Percentiles rank a stretch among this genome's conserved stretches.
phyloP scores from a whole-genome alignment of 2,888 invertebrate genomes.

The Epistrophella euchroma region DNA sequence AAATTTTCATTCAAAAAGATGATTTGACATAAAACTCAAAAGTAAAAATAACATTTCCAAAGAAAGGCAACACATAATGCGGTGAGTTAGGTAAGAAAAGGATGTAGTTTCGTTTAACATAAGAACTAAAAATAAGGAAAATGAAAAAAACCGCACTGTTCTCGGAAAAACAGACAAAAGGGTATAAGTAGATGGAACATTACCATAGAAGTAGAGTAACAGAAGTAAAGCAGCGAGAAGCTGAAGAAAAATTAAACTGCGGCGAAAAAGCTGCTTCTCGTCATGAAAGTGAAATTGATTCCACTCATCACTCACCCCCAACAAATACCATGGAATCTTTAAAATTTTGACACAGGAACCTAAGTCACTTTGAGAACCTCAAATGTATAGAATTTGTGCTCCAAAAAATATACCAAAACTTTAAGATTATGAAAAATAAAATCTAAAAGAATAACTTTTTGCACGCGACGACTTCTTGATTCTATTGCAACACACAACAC shows the following conservation, averaged over 20 bases:
- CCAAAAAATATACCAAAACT: conserved; percentile 3
- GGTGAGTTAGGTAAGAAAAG: not conserved
- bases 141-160: conserved; percentile 39
- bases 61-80: conserved; percentile 34
- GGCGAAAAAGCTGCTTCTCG: conserved; percentile 33
- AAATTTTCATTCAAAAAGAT: too few species aligned
- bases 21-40: not conserved
- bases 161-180: not conserved
- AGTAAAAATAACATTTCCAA: not conserved
- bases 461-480: conserved; percentile 69
- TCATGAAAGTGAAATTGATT: conserved; percentile 71
- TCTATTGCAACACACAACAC: conserved; percentile 55
- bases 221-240: conserved; percentile 22
- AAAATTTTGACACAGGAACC: conserved; percentile 54
- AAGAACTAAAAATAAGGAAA: conserved; percentile 4
- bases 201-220: conserved; percentile 9
- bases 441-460: conserved; percentile 63
- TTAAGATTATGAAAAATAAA: conserved; percentile 35
- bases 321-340: conserved; percentile 70
- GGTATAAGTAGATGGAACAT: not conserved
- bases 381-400: not conserved
- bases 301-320: conserved; percentile 72
- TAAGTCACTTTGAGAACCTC: conserved; percentile 27
- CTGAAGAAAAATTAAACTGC: conserved; percentile 60
- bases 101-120: not conserved